A percentile compares a stretch with the other conserved stretches of the same genome.
Conservation (phyloP, 2,113 vertebrate genomes). For the Boulengerochromis microlepis region DNA sequence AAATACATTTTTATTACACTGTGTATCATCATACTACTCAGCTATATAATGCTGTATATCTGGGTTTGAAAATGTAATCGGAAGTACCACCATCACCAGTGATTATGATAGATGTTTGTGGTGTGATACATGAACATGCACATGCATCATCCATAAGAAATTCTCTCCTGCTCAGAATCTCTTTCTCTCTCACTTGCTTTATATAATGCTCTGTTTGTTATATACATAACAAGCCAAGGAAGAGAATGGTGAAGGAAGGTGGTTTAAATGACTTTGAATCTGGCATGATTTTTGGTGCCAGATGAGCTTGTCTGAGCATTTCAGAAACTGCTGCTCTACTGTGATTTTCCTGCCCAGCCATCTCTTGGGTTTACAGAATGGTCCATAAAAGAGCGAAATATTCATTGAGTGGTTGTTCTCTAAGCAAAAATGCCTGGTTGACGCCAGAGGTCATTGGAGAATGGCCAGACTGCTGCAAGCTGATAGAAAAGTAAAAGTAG, state of each 20-base stretch:
- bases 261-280: neutral
- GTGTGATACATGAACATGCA: neutral
- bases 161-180: neutral
- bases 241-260: neutral
- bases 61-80: neutral
- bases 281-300: neutral
- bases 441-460: neutral
- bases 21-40: neutral
- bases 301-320: neutral
- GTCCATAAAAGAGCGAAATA: neutral
- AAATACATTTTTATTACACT: neutral
- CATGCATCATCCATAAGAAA: neutral
- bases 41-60: neutral
- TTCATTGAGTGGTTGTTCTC: neutral
- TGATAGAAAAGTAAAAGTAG: neutral
- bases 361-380: neutral
- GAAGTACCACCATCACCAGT: neutral
- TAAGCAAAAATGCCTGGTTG: neutral
- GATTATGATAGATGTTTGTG: neutral
- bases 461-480: neutral
- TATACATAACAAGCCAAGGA: neutral
- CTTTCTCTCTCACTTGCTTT: neutral
- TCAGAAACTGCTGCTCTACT: neutral
- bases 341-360: neutral
- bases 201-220: neutral